phyloP scores from a whole-genome alignment of 2,113 vertebrate genomes.

The Crotalus horridus region DNA sequence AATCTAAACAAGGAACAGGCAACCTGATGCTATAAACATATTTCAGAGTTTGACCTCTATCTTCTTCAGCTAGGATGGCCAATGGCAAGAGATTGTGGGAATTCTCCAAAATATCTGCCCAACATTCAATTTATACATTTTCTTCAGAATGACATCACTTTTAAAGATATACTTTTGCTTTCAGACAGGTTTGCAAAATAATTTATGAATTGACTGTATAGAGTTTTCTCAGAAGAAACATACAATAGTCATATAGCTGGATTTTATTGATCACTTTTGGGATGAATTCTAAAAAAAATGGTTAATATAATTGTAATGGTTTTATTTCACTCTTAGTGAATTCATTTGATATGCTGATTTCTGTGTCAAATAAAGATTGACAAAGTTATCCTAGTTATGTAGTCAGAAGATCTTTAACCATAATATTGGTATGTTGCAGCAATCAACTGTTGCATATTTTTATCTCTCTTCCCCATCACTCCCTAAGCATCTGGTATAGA shows the following conservation, averaged over 20 bases:
- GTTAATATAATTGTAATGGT: background rate
- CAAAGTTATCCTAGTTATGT: background rate
- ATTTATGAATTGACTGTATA: background rate
- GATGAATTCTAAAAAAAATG: background rate
- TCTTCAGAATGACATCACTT: background rate
- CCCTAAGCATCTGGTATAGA: constrained; percentile 15
- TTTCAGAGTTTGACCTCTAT: background rate
- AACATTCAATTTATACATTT: background rate
- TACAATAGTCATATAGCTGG: background rate
- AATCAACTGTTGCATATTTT: constrained; percentile 23
- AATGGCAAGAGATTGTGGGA: background rate
- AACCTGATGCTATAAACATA: background rate
- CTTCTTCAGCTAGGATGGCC: background rate
- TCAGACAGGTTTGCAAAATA: background rate
- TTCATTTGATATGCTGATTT: constrained; percentile 1
- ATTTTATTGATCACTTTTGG: background rate
- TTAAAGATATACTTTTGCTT: background rate
- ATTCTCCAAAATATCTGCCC: background rate
- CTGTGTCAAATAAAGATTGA: background rate
- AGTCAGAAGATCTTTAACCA: background rate
- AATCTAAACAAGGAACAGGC: background rate
- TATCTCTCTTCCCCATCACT: background rate
- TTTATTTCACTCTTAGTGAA: background rate
- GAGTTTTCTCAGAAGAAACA: background rate
- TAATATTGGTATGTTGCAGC: constrained; percentile 1